Evolutionary conservation across 2,113 vertebrate species (phyloP), one percentile per base, ranked within the genome.

Genomic region (Rhea americana): DNA sequence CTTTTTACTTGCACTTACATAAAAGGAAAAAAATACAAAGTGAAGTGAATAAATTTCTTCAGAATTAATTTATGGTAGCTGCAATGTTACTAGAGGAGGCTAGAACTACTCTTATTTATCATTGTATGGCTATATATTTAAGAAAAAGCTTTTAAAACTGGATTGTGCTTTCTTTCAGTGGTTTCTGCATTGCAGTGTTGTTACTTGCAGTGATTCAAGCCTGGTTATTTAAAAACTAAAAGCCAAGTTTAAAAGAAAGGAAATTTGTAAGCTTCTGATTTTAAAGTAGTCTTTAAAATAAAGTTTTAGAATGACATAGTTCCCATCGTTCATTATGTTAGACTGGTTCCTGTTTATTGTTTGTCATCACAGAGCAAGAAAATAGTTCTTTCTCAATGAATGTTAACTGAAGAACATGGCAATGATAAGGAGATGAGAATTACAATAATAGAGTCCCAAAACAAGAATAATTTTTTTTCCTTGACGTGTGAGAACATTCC

Each of bases 221-320:
- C 74, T 88, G 32, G 32, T 82, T 83, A 71, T 88, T 92, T 71
- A 70, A 95, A 92, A 94, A 56, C 65, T 86, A 84, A 93, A 87
- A 94, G 78, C 32, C 58, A 55, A 85, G 4, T 67, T 85, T 71
- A 73, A 91, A 65, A 68, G 82, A 85, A 70, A 70, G 48, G 25
- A 81, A 79, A 87, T 63, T 79, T 59, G 56, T 75, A 87, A 85
- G 32, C 47, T 66, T 61, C 70, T 76, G 75, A 56, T 82, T 91
- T 87, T 71, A 70, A 89, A 93, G 22, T 63, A 85, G 68, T 85
- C 74, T 85, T 93, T 73, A 92, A 94, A 94, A 70, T n/a, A 41
- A 79, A 74, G 22, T 74, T 30, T 73, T 94, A 41, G 55, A 87
- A 65, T 58, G 28, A 59, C 53, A 67, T 32, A 41, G 25, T 79